Evolutionary conservation across 2,113 vertebrate species (phyloP).

Genomic region (Todiramphus saurophagus): DNA sequence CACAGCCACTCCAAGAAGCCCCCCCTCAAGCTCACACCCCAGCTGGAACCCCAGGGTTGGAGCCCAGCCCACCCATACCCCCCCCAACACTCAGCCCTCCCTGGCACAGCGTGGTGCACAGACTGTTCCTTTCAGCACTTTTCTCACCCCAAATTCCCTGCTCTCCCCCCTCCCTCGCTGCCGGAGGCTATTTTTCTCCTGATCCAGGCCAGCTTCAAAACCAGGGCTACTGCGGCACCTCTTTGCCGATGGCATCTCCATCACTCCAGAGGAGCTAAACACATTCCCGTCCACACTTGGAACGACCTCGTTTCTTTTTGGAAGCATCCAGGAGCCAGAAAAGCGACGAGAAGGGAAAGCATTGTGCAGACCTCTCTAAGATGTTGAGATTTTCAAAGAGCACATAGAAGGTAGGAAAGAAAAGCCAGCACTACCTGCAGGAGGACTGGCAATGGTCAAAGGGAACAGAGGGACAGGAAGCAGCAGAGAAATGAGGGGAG

Average conservation of each 20-base stretch:
- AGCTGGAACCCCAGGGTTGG: not conserved
- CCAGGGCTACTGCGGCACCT: not conserved
- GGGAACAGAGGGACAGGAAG: not conserved
- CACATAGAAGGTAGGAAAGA: not conserved
- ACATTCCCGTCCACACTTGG: not conserved
- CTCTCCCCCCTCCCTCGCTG: not conserved
- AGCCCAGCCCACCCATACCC: not conserved
- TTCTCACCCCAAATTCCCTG: not conserved
- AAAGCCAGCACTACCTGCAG: not conserved
- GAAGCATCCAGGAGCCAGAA: not conserved
- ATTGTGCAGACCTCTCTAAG: not conserved
- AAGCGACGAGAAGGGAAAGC: not conserved
- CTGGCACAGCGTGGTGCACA: not conserved
- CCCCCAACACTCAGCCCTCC: not conserved
- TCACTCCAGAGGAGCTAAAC: not conserved
- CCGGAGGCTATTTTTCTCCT: slow-evolving; percentile 35
- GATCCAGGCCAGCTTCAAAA: not conserved
- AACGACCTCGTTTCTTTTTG: not conserved
- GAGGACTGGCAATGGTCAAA: not conserved
- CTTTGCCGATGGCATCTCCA: not conserved
- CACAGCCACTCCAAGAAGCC: not conserved
- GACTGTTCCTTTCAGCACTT: slow-evolving; percentile 27
- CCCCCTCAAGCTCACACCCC: not conserved
- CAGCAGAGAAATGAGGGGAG: not conserved
- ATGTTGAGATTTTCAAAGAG: not conserved